These are phyloP conservation scores for Palloptera scutellata DNA, from an alignment of 2,888 invertebrate genomes.

Conservation along the genomic window DNA sequence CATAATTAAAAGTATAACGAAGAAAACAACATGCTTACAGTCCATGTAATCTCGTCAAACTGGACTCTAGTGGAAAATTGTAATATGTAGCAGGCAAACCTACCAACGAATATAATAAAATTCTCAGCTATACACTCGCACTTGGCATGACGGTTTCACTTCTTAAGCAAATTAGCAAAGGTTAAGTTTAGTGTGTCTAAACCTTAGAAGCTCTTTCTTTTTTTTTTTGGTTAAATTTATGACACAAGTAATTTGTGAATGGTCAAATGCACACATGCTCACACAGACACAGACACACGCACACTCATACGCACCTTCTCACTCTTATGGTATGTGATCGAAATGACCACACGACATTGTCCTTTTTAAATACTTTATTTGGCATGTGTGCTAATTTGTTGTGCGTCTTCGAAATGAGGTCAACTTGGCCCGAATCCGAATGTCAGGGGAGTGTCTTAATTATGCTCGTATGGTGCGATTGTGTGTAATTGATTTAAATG, in stretches of 20 bases:
- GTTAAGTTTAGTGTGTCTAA: constrained; percentile 1
- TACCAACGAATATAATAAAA: not conserved
- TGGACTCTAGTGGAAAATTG: not conserved
- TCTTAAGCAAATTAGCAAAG: constrained; percentile 22
- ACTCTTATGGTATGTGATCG: not conserved
- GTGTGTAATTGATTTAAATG: not conserved
- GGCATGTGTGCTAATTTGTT: constrained; percentile 52
- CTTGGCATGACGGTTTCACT: constrained; percentile 10
- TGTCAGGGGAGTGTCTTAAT: not conserved
- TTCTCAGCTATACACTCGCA: not conserved
- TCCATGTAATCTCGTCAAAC: not conserved
- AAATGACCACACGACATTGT: not conserved
- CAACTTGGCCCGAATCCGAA: constrained; percentile 39
- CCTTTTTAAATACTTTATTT: not conserved
- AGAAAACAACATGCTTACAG: not conserved
- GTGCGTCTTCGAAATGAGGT: constrained; percentile 52
- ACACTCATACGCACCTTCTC: not conserved
- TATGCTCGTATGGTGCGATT: constrained; percentile 1
- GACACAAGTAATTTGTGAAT: constrained; percentile 18
- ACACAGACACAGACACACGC: not conserved
- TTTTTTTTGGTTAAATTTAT: constrained; percentile 27
- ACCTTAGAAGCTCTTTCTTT: too few species aligned
- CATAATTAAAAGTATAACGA: too few species aligned
- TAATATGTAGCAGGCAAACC: not conserved
- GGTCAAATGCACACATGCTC: constrained; percentile 12